phyloP scores from a whole-genome alignment of 2,113 vertebrate species.

The Daphoenositta chrysoptera region DNA sequence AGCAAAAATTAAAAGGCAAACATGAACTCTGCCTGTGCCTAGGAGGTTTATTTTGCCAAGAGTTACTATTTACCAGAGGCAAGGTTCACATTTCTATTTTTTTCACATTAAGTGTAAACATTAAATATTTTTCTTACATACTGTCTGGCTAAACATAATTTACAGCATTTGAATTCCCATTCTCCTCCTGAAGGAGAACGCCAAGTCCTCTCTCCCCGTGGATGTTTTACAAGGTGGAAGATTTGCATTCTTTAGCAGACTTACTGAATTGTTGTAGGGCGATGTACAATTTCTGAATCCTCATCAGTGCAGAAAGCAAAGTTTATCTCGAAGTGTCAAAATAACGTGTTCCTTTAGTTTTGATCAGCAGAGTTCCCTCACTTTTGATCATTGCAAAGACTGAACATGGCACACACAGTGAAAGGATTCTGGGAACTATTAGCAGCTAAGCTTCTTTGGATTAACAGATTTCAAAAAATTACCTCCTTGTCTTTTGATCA shows the following conservation, averaged over 20 bases:
- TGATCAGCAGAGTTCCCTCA: conserved; percentile 61
- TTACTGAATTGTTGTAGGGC: background rate
- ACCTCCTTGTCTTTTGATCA: conserved; percentile 69
- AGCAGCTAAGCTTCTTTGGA: conserved; percentile 65
- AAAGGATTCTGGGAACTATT: conserved; percentile 64
- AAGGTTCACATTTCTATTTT: background rate
- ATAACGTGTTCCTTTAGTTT: conserved; percentile 59
- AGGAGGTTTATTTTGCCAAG: background rate
- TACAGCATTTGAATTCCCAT: background rate
- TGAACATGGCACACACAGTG: conserved; percentile 15
- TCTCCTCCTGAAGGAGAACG: background rate
- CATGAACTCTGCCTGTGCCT: background rate
- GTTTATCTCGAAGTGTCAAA: conserved; percentile 59
- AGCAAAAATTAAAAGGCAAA: background rate
- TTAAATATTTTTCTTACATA: background rate
- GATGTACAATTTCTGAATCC: background rate
- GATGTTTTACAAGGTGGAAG: background rate
- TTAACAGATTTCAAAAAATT: conserved; percentile 68
- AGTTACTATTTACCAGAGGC: background rate
- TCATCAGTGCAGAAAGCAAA: conserved; percentile 3
- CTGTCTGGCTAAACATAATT: background rate
- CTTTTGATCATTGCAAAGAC: conserved; percentile 69
- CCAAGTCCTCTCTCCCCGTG: background rate
- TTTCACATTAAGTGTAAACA: background rate
- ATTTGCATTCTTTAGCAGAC: conserved; percentile 9